phyloP scores from a whole-genome alignment of 2,113 vertebrate genomes.

The Corythoichthys haematopterus region DNA sequence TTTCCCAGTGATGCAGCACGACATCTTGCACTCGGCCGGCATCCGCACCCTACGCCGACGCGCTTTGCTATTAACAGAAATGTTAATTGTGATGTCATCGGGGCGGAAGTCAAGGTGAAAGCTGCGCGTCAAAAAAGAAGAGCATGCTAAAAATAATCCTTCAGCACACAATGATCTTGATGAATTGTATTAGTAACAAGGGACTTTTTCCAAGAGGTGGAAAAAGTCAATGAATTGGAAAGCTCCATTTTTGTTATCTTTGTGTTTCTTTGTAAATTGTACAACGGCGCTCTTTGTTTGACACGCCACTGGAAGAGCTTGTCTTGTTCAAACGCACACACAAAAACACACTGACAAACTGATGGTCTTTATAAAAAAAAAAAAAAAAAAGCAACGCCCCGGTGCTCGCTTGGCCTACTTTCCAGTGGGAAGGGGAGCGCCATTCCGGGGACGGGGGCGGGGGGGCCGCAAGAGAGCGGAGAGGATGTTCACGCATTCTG shows the following conservation, averaged over 20 bases:
- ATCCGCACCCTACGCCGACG: slow-evolving; percentile 2
- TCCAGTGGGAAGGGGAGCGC: slow-evolving; percentile 70
- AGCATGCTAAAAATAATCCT: slow-evolving; percentile 61
- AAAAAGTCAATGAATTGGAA: slow-evolving; percentile 67
- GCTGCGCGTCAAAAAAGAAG: slow-evolving; percentile 48
- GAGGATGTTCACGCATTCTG: slow-evolving; percentile 67
- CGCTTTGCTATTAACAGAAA: slow-evolving; percentile 61
- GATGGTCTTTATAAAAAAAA: slow-evolving; percentile 61
- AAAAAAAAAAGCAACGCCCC: slow-evolving; percentile 67
- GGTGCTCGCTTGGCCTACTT: slow-evolving; percentile 75
- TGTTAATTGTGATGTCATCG: slow-evolving; percentile 70
- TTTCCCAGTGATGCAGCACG: not conserved
- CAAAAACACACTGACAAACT: slow-evolving; percentile 70
- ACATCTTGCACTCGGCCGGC: not conserved
- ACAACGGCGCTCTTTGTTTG: slow-evolving; percentile 72
- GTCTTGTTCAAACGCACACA: slow-evolving; percentile 45
- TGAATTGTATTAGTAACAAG: slow-evolving; percentile 60
- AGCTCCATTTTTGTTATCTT: slow-evolving; percentile 63
- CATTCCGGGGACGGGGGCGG: slow-evolving; percentile 67
- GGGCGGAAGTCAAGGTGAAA: slow-evolving; percentile 65
- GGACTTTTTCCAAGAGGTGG: slow-evolving; percentile 67
- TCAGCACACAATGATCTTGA: slow-evolving; percentile 58
- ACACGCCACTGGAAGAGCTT: slow-evolving; percentile 68
- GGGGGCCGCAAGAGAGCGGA: not conserved
- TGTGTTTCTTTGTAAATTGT: slow-evolving; percentile 69